Conservation (phyloP, 2,888 invertebrate genomes). For the Serrognathus titanus region DNA sequence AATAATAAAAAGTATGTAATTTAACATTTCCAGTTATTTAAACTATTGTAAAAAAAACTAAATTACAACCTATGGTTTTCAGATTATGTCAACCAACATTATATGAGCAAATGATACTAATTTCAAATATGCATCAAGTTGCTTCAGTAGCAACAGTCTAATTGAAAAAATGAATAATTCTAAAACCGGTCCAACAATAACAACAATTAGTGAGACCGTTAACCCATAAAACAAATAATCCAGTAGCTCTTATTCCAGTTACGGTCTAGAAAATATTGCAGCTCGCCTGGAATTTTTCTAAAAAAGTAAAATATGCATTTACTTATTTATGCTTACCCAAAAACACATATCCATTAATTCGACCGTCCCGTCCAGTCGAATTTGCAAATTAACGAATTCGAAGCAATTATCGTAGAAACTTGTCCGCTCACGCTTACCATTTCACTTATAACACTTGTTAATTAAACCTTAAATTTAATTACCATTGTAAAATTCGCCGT, state of each 20-base stretch:
- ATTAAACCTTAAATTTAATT: conserved; percentile 38
- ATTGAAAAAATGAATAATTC: too few species aligned
- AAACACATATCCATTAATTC: neutral
- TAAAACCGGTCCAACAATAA: too few species aligned
- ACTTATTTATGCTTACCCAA: neutral
- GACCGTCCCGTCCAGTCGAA: neutral
- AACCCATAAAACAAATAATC: conserved; percentile 1
- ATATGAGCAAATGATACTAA: too few species aligned
- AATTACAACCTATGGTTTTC: too few species aligned
- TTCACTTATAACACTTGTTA: conserved; percentile 40
- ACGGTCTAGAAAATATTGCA: neutral
- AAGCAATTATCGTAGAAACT: neutral
- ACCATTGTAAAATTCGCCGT: neutral
- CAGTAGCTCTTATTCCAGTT: neutral
- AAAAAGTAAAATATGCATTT: neutral
- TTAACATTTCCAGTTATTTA: too few species aligned
- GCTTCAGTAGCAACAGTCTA: too few species aligned
- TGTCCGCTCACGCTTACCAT: conserved; percentile 4
- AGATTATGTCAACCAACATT: too few species aligned
- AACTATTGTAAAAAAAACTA: too few species aligned
- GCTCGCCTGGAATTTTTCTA: neutral
- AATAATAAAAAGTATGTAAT: too few species aligned
- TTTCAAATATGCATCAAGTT: too few species aligned
- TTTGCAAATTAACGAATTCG: neutral
- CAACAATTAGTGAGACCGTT: neutral